Evolutionary conservation across 2,888 invertebrate species (phyloP).

Genomic region (Diadegma fenestrale): DNA sequence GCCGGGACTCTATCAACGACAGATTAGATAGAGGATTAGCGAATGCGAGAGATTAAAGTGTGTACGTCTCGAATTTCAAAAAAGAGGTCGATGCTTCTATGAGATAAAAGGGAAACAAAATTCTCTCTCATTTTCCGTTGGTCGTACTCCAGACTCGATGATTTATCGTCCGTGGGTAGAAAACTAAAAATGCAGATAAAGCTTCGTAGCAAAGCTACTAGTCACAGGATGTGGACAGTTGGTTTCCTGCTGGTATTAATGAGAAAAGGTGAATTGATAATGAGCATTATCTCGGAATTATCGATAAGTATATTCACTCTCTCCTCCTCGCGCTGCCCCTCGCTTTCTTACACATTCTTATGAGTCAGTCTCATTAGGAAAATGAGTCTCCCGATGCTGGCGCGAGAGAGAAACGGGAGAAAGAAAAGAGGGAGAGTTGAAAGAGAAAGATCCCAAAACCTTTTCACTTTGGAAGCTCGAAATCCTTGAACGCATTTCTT

Average conservation of each 20-base stretch:
- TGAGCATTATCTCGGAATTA: conserved; percentile 22
- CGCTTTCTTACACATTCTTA: conserved; percentile 3
- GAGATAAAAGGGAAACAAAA: neutral
- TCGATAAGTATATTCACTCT: conserved; percentile 37
- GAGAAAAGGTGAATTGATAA: conserved; percentile 58
- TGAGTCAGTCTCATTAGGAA: conserved; percentile 14
- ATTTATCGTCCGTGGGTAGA: conserved; percentile 20
- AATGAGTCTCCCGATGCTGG: neutral
- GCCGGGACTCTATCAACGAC: conserved; percentile 50
- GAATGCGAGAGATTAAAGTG: conserved; percentile 37
- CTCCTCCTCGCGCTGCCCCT: neutral
- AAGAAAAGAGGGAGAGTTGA: neutral
- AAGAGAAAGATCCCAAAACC: neutral
- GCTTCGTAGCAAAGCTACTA: conserved; percentile 26
- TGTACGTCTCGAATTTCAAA: conserved; percentile 32
- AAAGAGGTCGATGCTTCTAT: conserved; percentile 41
- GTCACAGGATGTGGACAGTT: conserved; percentile 48
- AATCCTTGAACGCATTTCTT: neutral
- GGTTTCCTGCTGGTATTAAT: conserved; percentile 45
- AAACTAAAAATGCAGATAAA: conserved; percentile 35
- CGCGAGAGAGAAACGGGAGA: neutral
- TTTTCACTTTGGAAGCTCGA: neutral
- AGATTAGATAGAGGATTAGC: conserved; percentile 59
- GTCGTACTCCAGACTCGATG: conserved; percentile 37
- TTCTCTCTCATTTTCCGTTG: neutral